These are phyloP conservation scores for Pampus argenteus DNA, from an alignment of 2,797 vertebrate genomes.

Conservation along the genomic window DNA sequence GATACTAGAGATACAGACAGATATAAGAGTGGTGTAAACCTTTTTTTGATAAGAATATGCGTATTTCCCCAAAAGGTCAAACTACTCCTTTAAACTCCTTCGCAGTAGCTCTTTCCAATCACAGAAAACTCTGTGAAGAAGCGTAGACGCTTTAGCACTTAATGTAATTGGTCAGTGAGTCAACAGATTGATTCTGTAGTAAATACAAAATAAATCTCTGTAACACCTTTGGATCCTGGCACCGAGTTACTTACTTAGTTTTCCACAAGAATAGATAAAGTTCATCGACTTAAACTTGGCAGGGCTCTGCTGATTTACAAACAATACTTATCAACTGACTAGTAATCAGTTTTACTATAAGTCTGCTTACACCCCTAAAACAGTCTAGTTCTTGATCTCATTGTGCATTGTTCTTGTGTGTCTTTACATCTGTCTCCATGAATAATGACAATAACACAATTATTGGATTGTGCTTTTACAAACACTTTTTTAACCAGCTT, in stretches of 20 bases:
- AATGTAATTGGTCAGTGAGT: constrained; percentile 28
- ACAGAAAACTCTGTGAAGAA: constrained; percentile 1
- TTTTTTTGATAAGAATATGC: no score
- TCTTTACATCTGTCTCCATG: constrained; percentile 30
- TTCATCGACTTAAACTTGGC: not conserved
- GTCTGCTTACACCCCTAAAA: constrained; percentile 2
- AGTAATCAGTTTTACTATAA: not conserved
- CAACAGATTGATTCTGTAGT: constrained; percentile 28
- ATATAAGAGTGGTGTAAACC: no score
- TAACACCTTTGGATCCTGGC: constrained; percentile 1
- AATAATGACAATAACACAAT: constrained; percentile 25
- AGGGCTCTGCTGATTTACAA: not conserved
- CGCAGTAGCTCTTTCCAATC: not conserved
- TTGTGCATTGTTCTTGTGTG: constrained; percentile 2
- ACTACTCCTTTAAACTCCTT: not conserved
- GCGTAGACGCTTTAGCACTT: constrained; percentile 21
- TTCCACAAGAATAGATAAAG: not conserved
- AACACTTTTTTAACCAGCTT: not conserved
- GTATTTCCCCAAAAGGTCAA: not conserved
- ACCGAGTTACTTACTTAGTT: constrained; percentile 2
- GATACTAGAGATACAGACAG: no score
- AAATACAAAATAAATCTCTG: constrained; percentile 21
- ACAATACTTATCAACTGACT: not conserved
- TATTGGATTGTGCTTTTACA: constrained; percentile 24
- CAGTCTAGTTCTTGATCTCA: not conserved